Percentiles rank a stretch among this genome's conserved stretches.
phyloP scores from a whole-genome alignment of 30 jellyfish, hydroid and myxozoan genomes.

The Aurelia aurita complex sp. Pacific region DNA sequence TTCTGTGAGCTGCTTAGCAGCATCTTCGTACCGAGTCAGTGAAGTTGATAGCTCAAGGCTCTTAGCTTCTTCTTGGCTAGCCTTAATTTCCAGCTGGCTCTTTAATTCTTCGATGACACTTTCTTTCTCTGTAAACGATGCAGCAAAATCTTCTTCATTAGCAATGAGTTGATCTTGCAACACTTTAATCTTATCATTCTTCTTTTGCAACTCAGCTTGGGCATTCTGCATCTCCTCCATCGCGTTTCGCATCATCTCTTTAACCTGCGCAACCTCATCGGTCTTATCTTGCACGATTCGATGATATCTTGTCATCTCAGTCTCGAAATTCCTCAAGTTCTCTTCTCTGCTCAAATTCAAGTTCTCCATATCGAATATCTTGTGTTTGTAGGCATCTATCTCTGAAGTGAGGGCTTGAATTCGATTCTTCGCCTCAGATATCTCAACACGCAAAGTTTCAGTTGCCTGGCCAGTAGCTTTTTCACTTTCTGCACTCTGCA shows the following conservation, averaged over 20 bases:
- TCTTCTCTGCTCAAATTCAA: slow-evolving; percentile 59
- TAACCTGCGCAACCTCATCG: slow-evolving; percentile 35
- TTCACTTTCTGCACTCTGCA: not conserved
- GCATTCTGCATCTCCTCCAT: slow-evolving; percentile 52
- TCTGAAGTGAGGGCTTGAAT: slow-evolving; percentile 11
- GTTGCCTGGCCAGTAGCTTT: not conserved
- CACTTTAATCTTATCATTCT: slow-evolving; percentile 32
- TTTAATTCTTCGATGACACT: slow-evolving; percentile 32
- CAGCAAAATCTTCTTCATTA: slow-evolving; percentile 50
- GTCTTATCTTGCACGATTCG: slow-evolving; percentile 43
- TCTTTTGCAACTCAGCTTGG: slow-evolving; percentile 14
- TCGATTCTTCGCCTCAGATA: slow-evolving; percentile 4
- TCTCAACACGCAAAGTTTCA: not conserved
- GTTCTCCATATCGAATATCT: slow-evolving; percentile 39
- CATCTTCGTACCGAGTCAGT: slow-evolving; percentile 3
- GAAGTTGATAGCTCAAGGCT: slow-evolving; percentile 17
- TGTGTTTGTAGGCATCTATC: slow-evolving; percentile 15
- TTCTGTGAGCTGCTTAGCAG: not conserved
- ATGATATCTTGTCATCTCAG: slow-evolving; percentile 44
- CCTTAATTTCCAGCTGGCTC: slow-evolving; percentile 23
- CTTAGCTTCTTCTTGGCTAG: slow-evolving; percentile 16
- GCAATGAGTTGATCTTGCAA: slow-evolving; percentile 50
- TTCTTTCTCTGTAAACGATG: slow-evolving; percentile 46
- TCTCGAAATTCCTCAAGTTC: slow-evolving; percentile 43
- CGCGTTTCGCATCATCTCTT: slow-evolving; percentile 35